Evolutionary conservation across 2,797 vertebrate species (phyloP).

Genomic region (Pantherophis alleghaniensis): DNA sequence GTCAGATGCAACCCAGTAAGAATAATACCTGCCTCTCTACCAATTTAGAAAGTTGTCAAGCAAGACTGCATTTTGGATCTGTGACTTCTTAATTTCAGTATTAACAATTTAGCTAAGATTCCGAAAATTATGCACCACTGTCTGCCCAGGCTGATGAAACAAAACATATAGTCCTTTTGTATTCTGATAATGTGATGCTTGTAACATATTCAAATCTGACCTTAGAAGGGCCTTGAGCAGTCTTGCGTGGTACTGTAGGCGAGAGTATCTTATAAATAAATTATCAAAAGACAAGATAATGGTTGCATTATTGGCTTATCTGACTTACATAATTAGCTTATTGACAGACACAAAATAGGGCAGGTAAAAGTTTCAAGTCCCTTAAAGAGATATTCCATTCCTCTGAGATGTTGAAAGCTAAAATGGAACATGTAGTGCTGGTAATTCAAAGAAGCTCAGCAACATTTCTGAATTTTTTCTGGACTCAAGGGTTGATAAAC

Average conservation of each 20-base stretch:
- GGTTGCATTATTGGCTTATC: neutral
- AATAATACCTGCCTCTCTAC: neutral
- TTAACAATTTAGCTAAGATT: neutral
- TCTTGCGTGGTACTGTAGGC: neutral
- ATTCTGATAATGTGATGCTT: neutral
- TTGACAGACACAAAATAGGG: neutral
- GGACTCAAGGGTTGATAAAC: neutral
- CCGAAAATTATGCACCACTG: neutral
- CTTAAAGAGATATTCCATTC: neutral
- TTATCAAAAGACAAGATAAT: neutral
- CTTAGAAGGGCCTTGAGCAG: neutral
- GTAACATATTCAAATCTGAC: neutral
- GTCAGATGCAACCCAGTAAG: neutral
- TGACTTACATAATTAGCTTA: neutral
- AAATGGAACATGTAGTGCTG: neutral
- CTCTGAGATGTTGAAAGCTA: neutral
- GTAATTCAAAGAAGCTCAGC: neutral
- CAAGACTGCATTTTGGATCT: neutral
- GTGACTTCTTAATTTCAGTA: neutral
- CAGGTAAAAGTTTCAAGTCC: neutral
- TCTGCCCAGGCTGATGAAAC: neutral
- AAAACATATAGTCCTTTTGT: neutral
- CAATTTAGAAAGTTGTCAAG: neutral
- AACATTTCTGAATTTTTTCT: neutral
- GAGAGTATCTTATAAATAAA: neutral